Evolutionary conservation across 1,140 invertebrate genomes (phyloP).

Genomic region (Diuraphis noxia): DNA sequence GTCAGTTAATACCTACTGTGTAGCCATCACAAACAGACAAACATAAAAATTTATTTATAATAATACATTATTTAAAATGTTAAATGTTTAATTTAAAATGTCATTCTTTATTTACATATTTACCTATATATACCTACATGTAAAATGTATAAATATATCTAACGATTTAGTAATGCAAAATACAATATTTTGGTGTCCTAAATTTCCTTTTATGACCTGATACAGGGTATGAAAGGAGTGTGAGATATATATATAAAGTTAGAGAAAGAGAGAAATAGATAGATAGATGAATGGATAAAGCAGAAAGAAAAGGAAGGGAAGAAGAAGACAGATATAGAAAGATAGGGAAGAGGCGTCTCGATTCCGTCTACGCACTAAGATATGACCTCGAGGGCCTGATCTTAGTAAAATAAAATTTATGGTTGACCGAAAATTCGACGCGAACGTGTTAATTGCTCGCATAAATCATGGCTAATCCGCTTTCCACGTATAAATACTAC

Average conservation of each 20-base stretch:
- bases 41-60: not conserved
- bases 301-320: too few species aligned
- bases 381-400: not conserved
- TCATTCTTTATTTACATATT: not conserved
- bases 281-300: too few species aligned
- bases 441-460: not conserved
- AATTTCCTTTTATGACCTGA: not conserved
- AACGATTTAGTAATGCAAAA: not conserved
- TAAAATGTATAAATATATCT: not conserved
- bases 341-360: not conserved
- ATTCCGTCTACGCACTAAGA: not conserved
- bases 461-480: constrained; percentile 17
- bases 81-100: not conserved
- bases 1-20: not conserved
- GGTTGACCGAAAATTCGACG: constrained; percentile 8
- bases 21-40: not conserved
- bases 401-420: constrained; percentile 14
- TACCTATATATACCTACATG: too few species aligned
- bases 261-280: too few species aligned
- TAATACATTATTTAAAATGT: not conserved
- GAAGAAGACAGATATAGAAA: not conserved
- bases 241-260: too few species aligned
- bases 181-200: not conserved
- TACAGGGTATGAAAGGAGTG: too few species aligned
- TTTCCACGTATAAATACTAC: constrained; percentile 7